phyloP scores from a whole-genome alignment of 1,140 invertebrate species.

The Triops longicaudatus region DNA sequence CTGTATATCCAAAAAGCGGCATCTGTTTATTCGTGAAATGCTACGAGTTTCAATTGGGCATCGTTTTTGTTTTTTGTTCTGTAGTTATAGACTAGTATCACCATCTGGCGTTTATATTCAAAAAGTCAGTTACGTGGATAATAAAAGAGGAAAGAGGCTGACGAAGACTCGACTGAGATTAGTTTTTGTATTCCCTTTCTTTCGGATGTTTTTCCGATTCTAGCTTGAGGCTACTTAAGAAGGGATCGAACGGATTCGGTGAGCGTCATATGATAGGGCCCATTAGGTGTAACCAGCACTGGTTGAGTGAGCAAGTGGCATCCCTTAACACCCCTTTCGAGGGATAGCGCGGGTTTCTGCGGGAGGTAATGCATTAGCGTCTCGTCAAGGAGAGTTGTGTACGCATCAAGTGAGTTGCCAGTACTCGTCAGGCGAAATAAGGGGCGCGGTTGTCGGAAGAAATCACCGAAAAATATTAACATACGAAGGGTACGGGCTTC shows the following conservation, averaged over 20 bases:
- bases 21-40: too few relatives aligned
- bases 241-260: not conserved
- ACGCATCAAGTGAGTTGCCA: not conserved
- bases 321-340: not conserved
- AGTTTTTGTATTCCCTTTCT: not conserved
- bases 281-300: not conserved
- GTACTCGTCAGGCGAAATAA: not conserved
- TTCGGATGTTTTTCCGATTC: too few relatives aligned
- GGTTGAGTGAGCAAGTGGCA: not conserved
- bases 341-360: too few relatives aligned
- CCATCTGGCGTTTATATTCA: not conserved
- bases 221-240: not conserved
- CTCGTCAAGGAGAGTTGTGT: not conserved
- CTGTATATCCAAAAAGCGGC: too few relatives aligned
- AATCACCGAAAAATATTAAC: not conserved
- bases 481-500: not conserved
- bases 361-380: not conserved
- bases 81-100: not conserved
- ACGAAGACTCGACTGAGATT: not conserved
- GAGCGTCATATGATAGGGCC: not conserved
- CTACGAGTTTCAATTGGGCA: too few relatives aligned
- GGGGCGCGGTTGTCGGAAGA: not conserved
- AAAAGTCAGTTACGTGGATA: not conserved
- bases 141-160: not conserved
- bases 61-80: too few relatives aligned